Conservation (phyloP, 2,888 invertebrate genomes). For the Tetragonula carbonaria region DNA sequence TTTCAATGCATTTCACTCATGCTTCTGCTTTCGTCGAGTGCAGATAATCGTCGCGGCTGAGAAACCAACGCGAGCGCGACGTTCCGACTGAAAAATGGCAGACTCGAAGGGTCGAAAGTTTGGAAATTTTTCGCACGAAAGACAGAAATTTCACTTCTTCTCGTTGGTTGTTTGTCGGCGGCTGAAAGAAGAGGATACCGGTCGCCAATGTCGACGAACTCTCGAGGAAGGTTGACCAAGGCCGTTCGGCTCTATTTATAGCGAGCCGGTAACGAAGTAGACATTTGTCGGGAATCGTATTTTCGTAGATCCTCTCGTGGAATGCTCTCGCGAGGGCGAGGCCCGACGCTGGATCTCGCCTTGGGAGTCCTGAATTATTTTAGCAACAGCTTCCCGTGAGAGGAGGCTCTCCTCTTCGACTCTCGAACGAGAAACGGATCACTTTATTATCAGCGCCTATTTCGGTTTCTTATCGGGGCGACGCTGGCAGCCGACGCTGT, state of each 20-base stretch:
- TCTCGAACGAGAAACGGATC: background rate
- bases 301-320: constrained; percentile 58
- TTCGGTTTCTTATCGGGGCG: constrained; percentile 24
- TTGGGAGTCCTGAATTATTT: constrained; percentile 45
- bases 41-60: too few species aligned
- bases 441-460: constrained; percentile 23
- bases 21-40: too few species aligned
- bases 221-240: constrained; percentile 72
- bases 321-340: constrained; percentile 25
- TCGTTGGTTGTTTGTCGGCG: constrained; percentile 13
- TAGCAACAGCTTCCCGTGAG: constrained; percentile 4
- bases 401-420: background rate
- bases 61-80: too few species aligned
- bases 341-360: background rate
- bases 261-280: constrained; percentile 64
- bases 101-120: background rate
- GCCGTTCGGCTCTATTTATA: constrained; percentile 71
- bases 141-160: constrained; percentile 14
- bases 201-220: constrained; percentile 66
- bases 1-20: too few species aligned
- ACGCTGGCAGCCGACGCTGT: too few species aligned
- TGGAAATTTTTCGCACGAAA: constrained; percentile 10
- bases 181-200: constrained; percentile 40
- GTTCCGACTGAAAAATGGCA: too few species aligned
- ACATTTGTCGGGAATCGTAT: constrained; percentile 65